These are phyloP conservation scores for Ariolimax columbianus DNA, from an alignment of 2,888 invertebrate species.

Conservation along the genomic window DNA sequence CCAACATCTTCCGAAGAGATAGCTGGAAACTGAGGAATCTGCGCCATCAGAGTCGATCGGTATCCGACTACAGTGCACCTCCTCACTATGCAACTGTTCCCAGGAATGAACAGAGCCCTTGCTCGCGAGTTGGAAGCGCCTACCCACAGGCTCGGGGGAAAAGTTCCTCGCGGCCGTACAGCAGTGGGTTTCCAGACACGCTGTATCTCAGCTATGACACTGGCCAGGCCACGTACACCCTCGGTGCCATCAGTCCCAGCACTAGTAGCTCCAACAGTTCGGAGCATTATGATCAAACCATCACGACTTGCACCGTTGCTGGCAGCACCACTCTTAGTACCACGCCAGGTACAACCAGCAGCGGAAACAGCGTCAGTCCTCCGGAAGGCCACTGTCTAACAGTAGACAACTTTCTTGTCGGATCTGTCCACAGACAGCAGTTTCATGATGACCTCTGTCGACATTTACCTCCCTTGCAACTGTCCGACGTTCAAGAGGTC, in stretches of 20 bases:
- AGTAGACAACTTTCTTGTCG: not conserved
- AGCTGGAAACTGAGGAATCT: conserved; percentile 30
- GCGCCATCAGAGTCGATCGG: conserved; percentile 37
- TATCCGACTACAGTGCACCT: conserved; percentile 22
- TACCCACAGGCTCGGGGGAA: not conserved
- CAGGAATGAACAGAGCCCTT: conserved; percentile 6
- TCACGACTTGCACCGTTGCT: conserved; percentile 5
- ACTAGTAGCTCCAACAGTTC: conserved; percentile 44
- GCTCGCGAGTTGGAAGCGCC: not conserved
- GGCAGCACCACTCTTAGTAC: not conserved
- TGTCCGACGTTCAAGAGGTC: not conserved
- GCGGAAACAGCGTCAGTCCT: conserved; percentile 1
- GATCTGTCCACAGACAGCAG: conserved; percentile 33
- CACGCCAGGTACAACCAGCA: conserved; percentile 20
- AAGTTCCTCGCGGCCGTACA: not conserved
- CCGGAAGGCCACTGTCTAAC: not conserved
- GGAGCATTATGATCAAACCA: conserved; percentile 19
- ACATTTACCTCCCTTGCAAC: conserved; percentile 36
- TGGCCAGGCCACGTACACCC: conserved; percentile 32
- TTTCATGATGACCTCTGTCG: conserved; percentile 40
- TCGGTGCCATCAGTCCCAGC: conserved; percentile 39
- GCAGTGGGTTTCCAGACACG: conserved; percentile 29
- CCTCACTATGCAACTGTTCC: conserved; percentile 43
- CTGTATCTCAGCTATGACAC: conserved; percentile 42
- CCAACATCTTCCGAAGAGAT: conserved; percentile 45